Evolutionary conservation across 2,113 vertebrate species (phyloP).

Genomic region (Cinclus mexicanus): DNA sequence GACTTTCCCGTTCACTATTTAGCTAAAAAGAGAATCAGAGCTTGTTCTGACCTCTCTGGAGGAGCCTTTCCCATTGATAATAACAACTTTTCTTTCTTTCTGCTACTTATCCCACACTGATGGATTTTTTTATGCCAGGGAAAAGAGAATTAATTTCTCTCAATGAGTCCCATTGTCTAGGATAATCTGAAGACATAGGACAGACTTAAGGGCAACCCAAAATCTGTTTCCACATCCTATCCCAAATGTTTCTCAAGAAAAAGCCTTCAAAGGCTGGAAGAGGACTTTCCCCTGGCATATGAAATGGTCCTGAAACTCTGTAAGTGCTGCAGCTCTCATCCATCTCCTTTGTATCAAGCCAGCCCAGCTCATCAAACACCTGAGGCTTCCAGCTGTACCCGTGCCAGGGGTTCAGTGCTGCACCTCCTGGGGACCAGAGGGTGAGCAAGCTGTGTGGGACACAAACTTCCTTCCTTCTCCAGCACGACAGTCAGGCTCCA

Average conservation of each 20-base stretch:
- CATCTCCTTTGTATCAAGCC: neutral
- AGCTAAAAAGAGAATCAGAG: neutral
- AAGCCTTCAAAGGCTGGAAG: neutral
- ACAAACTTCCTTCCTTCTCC: neutral
- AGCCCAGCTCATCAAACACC: neutral
- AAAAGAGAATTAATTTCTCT: neutral
- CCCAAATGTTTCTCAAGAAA: neutral
- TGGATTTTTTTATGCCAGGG: neutral
- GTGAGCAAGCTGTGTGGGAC: neutral
- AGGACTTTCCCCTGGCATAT: neutral
- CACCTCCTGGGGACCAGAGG: neutral
- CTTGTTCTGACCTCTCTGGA: neutral
- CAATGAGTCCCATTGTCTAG: neutral
- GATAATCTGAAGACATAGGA: neutral
- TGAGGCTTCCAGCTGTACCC: neutral
- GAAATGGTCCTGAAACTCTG: neutral
- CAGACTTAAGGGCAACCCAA: neutral
- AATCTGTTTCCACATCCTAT: neutral
- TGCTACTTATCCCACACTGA: neutral
- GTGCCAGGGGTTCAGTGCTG: neutral
- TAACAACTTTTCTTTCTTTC: neutral
- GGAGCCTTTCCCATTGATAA: neutral
- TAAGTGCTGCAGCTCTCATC: neutral
- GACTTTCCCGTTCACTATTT: neutral
- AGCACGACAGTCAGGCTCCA: neutral